Conservation (phyloP, 2,797 vertebrate species). For the Centropyge bicolor region DNA sequence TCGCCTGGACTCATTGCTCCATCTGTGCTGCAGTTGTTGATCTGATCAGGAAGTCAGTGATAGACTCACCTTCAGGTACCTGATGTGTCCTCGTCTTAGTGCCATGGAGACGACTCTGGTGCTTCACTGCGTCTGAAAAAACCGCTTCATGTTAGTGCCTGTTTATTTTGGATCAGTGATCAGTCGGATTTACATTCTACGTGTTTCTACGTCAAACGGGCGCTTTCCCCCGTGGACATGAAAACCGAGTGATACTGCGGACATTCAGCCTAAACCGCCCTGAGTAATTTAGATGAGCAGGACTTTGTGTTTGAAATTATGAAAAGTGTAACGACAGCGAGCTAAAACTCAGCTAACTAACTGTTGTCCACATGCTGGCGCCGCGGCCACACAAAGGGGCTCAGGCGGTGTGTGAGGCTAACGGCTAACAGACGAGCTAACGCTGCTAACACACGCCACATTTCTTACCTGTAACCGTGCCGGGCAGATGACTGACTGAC, state of each 20-base stretch:
- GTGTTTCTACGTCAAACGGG: no score
- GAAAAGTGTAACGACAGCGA: background rate
- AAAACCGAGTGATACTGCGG: no score
- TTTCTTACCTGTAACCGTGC: slow-evolving; percentile 16
- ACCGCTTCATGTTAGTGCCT: background rate
- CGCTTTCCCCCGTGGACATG: background rate
- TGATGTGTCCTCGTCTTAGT: slow-evolving; percentile 86
- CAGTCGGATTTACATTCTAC: background rate
- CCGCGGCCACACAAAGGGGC: slow-evolving; percentile 7
- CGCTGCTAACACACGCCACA: background rate
- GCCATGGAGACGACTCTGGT: slow-evolving; percentile 80
- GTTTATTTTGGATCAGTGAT: background rate
- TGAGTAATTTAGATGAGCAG: no score
- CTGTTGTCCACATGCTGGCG: slow-evolving; percentile 22
- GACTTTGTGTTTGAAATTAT: no score
- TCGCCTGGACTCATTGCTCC: background rate
- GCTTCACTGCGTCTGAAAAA: slow-evolving; percentile 54
- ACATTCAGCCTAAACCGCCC: background rate
- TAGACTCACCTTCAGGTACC: slow-evolving; percentile 85
- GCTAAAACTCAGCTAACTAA: background rate
- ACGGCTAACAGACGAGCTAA: background rate
- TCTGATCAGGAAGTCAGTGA: background rate
- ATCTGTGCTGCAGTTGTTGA: background rate
- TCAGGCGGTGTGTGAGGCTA: slow-evolving; percentile 2
- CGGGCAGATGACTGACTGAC: background rate